These are phyloP conservation scores for Myrmecobius fasciatus DNA, from an alignment of 2,113 vertebrate genomes.

Conservation along the genomic window DNA sequence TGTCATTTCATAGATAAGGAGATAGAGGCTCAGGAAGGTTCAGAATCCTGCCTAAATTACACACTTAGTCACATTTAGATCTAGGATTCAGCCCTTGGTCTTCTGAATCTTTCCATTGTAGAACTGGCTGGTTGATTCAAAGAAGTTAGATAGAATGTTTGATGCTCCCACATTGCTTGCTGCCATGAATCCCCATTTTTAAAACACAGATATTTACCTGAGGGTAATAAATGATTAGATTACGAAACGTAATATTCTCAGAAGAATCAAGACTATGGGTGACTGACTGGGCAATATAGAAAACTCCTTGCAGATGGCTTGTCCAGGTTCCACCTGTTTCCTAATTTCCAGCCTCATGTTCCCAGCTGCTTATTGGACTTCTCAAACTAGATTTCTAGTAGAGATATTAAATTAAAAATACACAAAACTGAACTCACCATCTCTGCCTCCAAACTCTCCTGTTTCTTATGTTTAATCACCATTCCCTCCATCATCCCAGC, in stretches of 20 bases:
- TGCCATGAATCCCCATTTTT: neutral
- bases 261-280: neutral
- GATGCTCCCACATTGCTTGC: neutral
- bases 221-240: neutral
- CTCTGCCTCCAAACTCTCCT: neutral
- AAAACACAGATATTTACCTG: neutral
- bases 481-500: neutral
- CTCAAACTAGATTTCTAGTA: neutral
- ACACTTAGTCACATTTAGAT: neutral
- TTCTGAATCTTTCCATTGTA: neutral
- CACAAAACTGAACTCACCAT: neutral
- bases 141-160: neutral
- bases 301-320: neutral
- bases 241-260: neutral
- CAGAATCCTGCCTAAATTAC: neutral
- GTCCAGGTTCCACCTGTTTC: neutral
- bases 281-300: too few species aligned
- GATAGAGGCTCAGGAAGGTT: neutral
- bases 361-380: neutral
- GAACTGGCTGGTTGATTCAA: neutral
- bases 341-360: neutral
- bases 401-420: neutral
- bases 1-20: neutral
- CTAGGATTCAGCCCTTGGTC: neutral
- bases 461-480: neutral